Evolutionary conservation across 2,113 vertebrate species (phyloP), one percentile per base, ranked within the genome.

Genomic region (Regulus satrapa): DNA sequence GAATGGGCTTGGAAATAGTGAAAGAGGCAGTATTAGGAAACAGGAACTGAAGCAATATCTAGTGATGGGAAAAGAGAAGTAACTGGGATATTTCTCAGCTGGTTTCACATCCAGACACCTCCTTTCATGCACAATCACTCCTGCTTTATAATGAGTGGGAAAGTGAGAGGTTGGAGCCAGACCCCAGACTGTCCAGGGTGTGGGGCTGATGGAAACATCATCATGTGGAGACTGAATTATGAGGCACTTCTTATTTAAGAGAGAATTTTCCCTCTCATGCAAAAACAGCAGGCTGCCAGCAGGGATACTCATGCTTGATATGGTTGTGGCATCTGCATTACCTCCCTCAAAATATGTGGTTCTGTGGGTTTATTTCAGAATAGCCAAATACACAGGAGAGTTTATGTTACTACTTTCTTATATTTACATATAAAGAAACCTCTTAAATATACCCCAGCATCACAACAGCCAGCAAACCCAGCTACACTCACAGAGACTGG

Each of bases 51-150:
- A 80, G 95, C 72, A 83, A 38, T 1, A 36, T 28, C 75, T 73
- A 4, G 59, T 90, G 85, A 29, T 88, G 92, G 90, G 95, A 96
- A 97, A 96, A 85, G 82, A 55, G 95, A 97, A 97, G 96, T 94
- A 72, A 43, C 46, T 0, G 8, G 51, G 48, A 67, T 73, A 61
- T 71, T 85, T 77, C 94, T 95, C 93, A 92, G 93, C 80, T 76
- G 78, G 51, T 96, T 95, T 96, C 91, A 93, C 58, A 91, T 89
- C 74, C 88, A 79, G 51, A 18, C 29, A 19, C 26, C 67, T 73
- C 89, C 38, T 72, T 63, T 34, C 58, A 46, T 1, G 5, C 73
- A 89, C 31, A 6, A 6, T 74, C 71, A 12, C 45, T 81, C 73
- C 76, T 17, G 51, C 63, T 86, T 24, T 55, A 18, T 2, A 13